A percentile compares a stretch with the other conserved stretches of the same genome.
Evolutionary conservation across 2,797 vertebrate genomes (phyloP).

Genomic region (Molossus alvarezi): DNA sequence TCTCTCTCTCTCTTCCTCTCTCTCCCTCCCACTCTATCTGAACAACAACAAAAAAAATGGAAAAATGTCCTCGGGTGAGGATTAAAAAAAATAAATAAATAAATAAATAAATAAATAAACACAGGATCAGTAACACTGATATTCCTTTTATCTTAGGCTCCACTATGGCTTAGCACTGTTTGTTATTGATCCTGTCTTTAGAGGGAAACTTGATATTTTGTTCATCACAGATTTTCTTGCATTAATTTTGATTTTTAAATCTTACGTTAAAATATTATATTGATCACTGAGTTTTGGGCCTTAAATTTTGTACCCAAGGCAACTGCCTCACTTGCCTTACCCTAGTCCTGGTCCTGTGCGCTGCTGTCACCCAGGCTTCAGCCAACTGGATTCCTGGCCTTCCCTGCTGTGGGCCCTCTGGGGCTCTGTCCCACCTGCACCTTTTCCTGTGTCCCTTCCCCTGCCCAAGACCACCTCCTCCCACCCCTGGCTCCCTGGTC

Average conservation of each 20-base stretch:
- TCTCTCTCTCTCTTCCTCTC: too few species aligned
- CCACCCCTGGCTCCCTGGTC: neutral
- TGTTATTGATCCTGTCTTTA: neutral
- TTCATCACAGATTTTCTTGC: neutral
- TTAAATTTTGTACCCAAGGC: neutral
- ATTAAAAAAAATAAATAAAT: too few species aligned
- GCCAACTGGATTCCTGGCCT: neutral
- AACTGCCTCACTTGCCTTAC: neutral
- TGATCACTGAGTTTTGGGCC: neutral
- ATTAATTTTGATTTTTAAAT: neutral
- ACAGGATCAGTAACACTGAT: neutral
- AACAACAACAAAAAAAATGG: too few species aligned
- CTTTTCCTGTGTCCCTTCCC: neutral
- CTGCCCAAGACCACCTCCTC: too few species aligned
- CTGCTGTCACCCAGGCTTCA: neutral
- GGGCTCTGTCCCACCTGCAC: neutral
- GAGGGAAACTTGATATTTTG: neutral
- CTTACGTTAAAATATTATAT: neutral
- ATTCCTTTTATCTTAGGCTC: too few species aligned
- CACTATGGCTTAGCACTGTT: too few species aligned
- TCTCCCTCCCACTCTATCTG: too few species aligned
- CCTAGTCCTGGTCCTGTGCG: neutral
- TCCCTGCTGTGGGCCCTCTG: neutral
- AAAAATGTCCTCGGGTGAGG: too few species aligned
- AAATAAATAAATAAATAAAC: too few species aligned